Evolutionary conservation across 2,113 vertebrate species (phyloP).

Genomic region (Bambusicola thoracicus): DNA sequence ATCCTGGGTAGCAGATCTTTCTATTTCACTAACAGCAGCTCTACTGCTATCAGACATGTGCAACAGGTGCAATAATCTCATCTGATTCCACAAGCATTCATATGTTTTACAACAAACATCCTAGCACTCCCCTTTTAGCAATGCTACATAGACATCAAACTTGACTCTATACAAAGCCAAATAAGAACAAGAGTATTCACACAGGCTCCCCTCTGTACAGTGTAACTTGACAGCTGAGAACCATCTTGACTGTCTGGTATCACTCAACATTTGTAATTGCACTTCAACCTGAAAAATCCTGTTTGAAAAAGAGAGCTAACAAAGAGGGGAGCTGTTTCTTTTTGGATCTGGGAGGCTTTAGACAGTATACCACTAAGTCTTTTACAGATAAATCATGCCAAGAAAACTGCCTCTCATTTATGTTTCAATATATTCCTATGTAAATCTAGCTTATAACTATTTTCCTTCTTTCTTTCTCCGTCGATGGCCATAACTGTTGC

Average conservation of each 20-base stretch:
- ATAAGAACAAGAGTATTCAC: not conserved
- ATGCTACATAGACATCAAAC: not conserved
- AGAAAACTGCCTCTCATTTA: not conserved
- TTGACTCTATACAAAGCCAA: not conserved
- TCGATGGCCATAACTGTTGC: not conserved
- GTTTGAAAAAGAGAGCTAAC: not conserved
- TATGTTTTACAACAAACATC: not conserved
- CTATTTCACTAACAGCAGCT: not conserved
- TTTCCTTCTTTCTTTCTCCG: not conserved
- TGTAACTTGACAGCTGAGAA: not conserved
- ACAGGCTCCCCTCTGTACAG: not conserved
- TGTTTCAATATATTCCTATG: not conserved
- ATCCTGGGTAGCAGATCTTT: not conserved
- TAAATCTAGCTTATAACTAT: not conserved
- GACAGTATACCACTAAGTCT: not conserved
- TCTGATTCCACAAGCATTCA: not conserved
- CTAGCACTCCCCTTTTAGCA: not conserved
- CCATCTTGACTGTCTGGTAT: not conserved
- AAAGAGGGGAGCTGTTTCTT: not conserved
- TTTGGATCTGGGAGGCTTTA: not conserved
- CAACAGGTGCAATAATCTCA: not conserved
- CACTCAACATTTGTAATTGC: not conserved
- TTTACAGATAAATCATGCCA: not conserved
- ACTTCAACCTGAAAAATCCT: not conserved
- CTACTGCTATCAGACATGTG: not conserved